A percentile compares a stretch with the other conserved stretches of the same genome.
Evolutionary conservation across 2,113 vertebrate genomes (phyloP).

Genomic region (Zootoca vivipara): DNA sequence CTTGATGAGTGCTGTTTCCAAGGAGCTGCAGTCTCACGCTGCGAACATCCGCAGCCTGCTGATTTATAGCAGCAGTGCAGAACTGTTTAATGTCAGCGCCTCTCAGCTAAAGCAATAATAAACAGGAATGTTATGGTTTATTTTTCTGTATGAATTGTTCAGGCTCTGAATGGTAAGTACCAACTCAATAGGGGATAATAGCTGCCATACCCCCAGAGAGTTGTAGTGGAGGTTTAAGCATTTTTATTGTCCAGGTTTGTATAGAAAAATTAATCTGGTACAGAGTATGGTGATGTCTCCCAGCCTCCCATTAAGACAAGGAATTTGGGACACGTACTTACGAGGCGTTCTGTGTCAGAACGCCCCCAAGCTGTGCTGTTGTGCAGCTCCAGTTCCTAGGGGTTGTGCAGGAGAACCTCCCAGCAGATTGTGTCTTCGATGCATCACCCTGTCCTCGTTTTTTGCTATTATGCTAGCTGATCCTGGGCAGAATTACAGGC

Average conservation of each 20-base stretch:
- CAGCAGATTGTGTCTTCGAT: not conserved
- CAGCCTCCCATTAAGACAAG: slow-evolving; percentile 25
- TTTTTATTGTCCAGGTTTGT: slow-evolving; percentile 71
- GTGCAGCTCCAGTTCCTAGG: not conserved
- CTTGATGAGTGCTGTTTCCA: slow-evolving; percentile 82
- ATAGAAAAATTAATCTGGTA: slow-evolving; percentile 67
- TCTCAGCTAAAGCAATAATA: slow-evolving; percentile 84
- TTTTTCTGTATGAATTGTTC: slow-evolving; percentile 85
- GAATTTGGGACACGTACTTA: not conserved
- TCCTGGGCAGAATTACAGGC: slow-evolving; percentile 10
- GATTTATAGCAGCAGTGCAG: slow-evolving; percentile 83
- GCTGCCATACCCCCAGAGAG: slow-evolving; percentile 70
- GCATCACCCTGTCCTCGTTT: slow-evolving; percentile 41
- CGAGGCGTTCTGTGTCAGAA: not conserved
- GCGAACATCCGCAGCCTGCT: slow-evolving; percentile 82
- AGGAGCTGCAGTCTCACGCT: slow-evolving; percentile 77
- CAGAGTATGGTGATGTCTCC: slow-evolving; percentile 34
- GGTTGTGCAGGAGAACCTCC: not conserved
- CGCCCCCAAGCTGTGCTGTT: too few species aligned
- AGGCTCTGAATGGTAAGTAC: slow-evolving; percentile 79
- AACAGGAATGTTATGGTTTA: slow-evolving; percentile 83
- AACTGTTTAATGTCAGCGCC: slow-evolving; percentile 86
- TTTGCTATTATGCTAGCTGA: slow-evolving; percentile 55
- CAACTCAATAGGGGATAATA: slow-evolving; percentile 80
- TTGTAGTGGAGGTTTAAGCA: slow-evolving; percentile 70